Evolutionary conservation across 2,113 vertebrate genomes (phyloP).

Genomic region (Columba livia): DNA sequence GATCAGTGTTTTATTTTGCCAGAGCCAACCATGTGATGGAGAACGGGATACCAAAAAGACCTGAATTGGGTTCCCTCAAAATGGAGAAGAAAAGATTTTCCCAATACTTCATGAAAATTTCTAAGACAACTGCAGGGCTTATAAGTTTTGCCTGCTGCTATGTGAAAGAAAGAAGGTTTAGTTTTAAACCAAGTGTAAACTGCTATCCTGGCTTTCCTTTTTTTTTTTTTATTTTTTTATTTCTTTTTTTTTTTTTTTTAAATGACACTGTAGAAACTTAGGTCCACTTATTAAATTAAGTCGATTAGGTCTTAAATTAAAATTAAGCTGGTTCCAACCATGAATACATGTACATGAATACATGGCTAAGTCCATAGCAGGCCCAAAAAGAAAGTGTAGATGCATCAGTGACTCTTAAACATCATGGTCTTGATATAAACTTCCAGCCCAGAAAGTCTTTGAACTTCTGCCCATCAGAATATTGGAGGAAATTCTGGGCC

Average conservation of each 20-base stretch:
- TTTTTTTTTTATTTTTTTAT: slow-evolving; percentile 22
- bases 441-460: background rate
- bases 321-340: background rate
- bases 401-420: background rate
- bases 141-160: slow-evolving; percentile 57
- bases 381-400: background rate
- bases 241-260: slow-evolving; percentile 24
- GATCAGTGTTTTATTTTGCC: slow-evolving; percentile 39
- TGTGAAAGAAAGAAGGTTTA: slow-evolving; percentile 49
- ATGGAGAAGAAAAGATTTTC: slow-evolving; percentile 54
- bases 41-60: slow-evolving; percentile 36
- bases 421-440: background rate
- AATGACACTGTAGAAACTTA: slow-evolving; percentile 53
- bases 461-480: background rate
- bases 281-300: background rate
- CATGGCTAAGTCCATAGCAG: background rate
- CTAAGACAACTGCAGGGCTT: slow-evolving; percentile 59
- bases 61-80: slow-evolving; percentile 21
- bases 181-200: slow-evolving; percentile 63
- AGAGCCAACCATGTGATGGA: background rate
- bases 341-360: background rate
- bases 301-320: no score
- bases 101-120: slow-evolving; percentile 50
- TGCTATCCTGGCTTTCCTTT: slow-evolving; percentile 22
- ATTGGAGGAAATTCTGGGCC: background rate